Conservation (phyloP, 1,140 invertebrate species). For the Melanaphis sacchari region DNA sequence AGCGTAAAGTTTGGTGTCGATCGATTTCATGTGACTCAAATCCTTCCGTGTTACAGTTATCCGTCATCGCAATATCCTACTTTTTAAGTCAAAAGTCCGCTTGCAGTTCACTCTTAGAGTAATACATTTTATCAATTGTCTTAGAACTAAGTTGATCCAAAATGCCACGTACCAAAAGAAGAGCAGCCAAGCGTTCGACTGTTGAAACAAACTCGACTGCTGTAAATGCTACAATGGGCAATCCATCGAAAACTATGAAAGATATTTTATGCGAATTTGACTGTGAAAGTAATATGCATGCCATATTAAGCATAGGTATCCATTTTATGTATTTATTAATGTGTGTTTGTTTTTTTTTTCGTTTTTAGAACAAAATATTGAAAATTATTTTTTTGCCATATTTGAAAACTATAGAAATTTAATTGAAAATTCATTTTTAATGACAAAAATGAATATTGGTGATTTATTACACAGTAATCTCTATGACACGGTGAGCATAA, state of each 20-base stretch:
- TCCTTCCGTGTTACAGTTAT: too few relatives aligned
- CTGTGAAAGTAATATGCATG: background rate
- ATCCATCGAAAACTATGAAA: conserved; percentile 32
- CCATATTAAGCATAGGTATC: too few relatives aligned
- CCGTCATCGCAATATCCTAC: too few relatives aligned
- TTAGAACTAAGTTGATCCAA: too few relatives aligned
- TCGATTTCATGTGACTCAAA: too few relatives aligned
- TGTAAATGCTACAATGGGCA: background rate
- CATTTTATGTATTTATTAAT: background rate
- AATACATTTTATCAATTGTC: background rate
- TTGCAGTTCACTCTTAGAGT: too few relatives aligned
- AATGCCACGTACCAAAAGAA: conserved; percentile 48
- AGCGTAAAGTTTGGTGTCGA: too few relatives aligned
- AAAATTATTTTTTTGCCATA: background rate
- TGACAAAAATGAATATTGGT: conserved; percentile 36
- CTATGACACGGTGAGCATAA: background rate
- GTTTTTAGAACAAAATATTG: background rate
- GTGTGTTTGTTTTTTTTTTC: background rate
- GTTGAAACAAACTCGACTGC: background rate
- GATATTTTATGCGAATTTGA: conserved; percentile 20
- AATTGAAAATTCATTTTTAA: conserved; percentile 48
- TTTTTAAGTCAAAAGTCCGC: background rate
- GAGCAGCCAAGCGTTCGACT: background rate
- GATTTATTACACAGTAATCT: background rate
- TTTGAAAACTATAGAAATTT: background rate